phyloP scores from a whole-genome alignment of 2,113 vertebrate species.

The Okapia johnstoni region DNA sequence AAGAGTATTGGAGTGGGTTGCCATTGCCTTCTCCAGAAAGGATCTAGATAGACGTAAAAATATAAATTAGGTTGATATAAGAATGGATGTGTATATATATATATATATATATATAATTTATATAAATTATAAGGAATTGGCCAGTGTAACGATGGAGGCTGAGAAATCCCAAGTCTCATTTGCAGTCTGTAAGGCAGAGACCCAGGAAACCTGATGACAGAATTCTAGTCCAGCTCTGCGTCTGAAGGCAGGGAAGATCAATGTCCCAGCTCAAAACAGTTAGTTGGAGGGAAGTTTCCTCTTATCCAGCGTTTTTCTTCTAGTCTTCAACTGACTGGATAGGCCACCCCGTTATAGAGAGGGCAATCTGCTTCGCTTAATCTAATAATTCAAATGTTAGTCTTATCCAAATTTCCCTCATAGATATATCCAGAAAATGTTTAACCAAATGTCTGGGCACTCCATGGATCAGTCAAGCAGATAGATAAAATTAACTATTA shows the following conservation, averaged over 20 bases:
- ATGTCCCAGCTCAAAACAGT: not conserved
- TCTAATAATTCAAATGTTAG: not conserved
- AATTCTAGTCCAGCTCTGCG: no score
- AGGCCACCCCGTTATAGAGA: not conserved
- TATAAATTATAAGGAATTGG: not conserved
- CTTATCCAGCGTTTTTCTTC: rapidly evolving
- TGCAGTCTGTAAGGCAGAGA: not conserved
- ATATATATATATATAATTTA: not conserved
- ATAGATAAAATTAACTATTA: not conserved
- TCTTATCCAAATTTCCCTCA: not conserved
- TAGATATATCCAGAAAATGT: not conserved
- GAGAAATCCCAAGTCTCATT: not conserved
- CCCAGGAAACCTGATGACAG: not conserved
- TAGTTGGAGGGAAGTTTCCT: not conserved
- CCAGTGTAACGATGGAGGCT: rapidly evolving
- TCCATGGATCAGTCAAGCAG: not conserved
- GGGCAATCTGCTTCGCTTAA: not conserved
- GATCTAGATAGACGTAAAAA: no score
- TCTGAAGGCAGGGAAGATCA: not conserved
- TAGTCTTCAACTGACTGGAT: not conserved
- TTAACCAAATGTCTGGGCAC: not conserved
- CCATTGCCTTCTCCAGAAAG: no score
- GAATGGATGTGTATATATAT: not conserved
- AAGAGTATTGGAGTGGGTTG: no score
- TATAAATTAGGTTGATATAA: not conserved